A percentile compares a stretch with the other conserved stretches of the same genome.
These are phyloP conservation scores for Paracentrotus lividus DNA, from an alignment of 53 echinoderm and acorn worm genomes.

Conservation along the genomic window DNA sequence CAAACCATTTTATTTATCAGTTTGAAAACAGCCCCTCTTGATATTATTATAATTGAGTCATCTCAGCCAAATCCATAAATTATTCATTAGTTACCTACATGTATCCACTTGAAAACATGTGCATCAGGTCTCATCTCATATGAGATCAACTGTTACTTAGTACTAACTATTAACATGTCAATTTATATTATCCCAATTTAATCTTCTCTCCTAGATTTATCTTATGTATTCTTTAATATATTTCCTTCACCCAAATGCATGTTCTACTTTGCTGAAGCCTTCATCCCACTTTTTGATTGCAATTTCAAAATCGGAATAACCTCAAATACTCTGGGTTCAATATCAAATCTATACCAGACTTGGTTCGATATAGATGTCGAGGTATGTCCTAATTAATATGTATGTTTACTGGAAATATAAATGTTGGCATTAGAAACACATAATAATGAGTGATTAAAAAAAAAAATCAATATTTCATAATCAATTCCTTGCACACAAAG, in stretches of 20 bases:
- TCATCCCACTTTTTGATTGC: not conserved
- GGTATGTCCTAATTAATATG: not conserved
- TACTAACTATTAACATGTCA: not conserved
- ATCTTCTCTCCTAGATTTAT: not conserved
- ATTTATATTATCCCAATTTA: not conserved
- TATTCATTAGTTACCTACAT: not conserved
- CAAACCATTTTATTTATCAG: no score
- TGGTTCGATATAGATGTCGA: no score
- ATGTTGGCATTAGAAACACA: no score
- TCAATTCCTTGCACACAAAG: no score
- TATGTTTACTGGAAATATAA: no score
- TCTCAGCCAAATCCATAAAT: constrained; percentile 3
- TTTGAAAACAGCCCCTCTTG: not conserved
- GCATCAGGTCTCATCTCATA: not conserved
- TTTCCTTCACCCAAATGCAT: constrained; percentile 2
- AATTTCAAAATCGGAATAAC: not conserved
- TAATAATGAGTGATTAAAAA: no score
- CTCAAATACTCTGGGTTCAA: not conserved
- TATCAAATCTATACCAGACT: not conserved
- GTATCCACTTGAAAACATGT: not conserved
- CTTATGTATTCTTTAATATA: not conserved
- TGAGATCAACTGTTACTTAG: constrained; percentile 2
- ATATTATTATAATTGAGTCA: constrained; percentile 16
- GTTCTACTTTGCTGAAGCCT: constrained; percentile 27
- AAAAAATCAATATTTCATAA: no score